phyloP scores from a whole-genome alignment of 2,113 vertebrate species.

The Athene noctua region DNA sequence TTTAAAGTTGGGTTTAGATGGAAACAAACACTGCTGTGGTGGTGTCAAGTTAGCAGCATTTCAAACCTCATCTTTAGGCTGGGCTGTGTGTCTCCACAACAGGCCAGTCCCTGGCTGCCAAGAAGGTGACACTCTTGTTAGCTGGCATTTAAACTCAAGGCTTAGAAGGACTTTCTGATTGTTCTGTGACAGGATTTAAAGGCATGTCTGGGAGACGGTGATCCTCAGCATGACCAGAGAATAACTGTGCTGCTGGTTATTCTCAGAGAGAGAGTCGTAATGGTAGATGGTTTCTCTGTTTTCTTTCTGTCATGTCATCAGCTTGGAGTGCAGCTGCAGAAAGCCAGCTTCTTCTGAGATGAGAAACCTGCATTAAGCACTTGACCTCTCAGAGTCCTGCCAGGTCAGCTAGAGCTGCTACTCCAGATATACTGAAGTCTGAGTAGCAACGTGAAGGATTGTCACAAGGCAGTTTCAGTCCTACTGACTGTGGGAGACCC shows the following conservation, averaged over 20 bases:
- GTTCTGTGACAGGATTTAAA: neutral
- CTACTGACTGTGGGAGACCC: neutral
- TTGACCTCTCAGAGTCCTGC: neutral
- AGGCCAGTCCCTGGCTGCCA: neutral
- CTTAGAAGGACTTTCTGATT: neutral
- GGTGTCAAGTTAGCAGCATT: neutral
- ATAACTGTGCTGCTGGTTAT: neutral
- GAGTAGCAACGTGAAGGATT: neutral
- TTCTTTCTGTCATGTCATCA: neutral
- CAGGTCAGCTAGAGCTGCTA: neutral
- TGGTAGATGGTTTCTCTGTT: neutral
- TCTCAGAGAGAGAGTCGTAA: neutral
- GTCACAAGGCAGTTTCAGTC: neutral
- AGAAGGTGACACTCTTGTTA: neutral
- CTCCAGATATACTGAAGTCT: neutral
- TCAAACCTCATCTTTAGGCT: neutral
- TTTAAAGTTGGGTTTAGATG: neutral
- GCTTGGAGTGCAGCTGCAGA: neutral
- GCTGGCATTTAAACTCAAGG: neutral
- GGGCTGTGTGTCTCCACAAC: neutral
- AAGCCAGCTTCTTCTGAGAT: neutral
- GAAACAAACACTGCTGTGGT: neutral
- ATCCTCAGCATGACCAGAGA: neutral
- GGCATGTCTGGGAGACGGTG: neutral
- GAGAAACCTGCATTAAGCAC: neutral